Conservation (phyloP, 2,888 invertebrate genomes). For the Toxonevra muliebris region DNA sequence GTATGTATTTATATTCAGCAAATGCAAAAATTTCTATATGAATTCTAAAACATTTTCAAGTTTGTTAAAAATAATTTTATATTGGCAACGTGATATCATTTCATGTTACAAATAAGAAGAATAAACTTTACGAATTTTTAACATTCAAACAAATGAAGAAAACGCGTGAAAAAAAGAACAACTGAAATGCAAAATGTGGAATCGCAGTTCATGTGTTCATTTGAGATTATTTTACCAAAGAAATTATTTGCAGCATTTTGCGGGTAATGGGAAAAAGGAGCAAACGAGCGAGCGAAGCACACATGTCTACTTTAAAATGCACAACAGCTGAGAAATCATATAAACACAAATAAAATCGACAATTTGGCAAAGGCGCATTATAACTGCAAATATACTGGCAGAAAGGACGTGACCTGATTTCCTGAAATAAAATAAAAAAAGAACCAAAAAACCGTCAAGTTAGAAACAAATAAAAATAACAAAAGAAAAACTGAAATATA, state of each 20-base stretch:
- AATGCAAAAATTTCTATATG: no score
- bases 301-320: slow-evolving; percentile 52
- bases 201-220: no score
- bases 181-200: no score
- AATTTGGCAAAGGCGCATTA: slow-evolving; percentile 43
- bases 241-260: no score
- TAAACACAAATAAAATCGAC: slow-evolving; percentile 61
- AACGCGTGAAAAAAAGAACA: no score
- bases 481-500: no score
- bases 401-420: slow-evolving; percentile 51
- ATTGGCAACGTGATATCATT: neutral
- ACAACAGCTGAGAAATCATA: slow-evolving; percentile 58
- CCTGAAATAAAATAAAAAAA: slow-evolving; percentile 36
- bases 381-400: slow-evolving; percentile 57
- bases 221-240: no score
- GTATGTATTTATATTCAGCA: no score
- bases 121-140: no score
- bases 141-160: no score
- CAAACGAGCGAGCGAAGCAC: slow-evolving; percentile 2
- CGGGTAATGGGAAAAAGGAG: slow-evolving; percentile 10
- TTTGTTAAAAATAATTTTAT: neutral
- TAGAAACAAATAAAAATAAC: no score
- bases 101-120: neutral
- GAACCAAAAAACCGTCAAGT: neutral
- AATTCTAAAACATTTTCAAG: neutral